Evolutionary conservation across 2,113 vertebrate genomes (phyloP), one percentile per base, ranked within the genome.

Genomic region (Poeciliopsis prolifica): DNA sequence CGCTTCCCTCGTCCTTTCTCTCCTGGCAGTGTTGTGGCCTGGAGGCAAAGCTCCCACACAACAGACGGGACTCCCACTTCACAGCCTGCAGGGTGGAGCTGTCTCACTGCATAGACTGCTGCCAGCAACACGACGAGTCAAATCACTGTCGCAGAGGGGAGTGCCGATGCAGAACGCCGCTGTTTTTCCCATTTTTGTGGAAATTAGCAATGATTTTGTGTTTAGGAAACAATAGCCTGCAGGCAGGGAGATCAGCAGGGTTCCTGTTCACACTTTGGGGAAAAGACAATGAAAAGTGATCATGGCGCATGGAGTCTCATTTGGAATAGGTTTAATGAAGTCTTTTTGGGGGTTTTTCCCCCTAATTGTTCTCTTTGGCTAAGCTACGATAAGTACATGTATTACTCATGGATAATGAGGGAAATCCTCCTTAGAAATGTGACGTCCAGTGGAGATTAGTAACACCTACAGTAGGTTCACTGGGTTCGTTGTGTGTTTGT

Each of bases 21-120:
- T 80, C 75, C 84, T 88, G 87, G 88, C 88, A 84, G 67, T 24
- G 75, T n/a, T 68, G 64, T 67, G 80, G 87, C 85, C 88, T 79
- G 85, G 82, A 89, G 89, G 89, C 89, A 86, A 79, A 77, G 86
- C 87, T 90, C 81, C 88, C 86, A 88, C 89, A 81, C 88, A 82
- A 91, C 91, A 92, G 91, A 92, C 86, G 91, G 91, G 89, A 81
- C 89, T 79, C 91, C 81, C 80, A 81, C 71, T 75, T 66, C 85
- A 89, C 91, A 92, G 89, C 89, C 91, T 88, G 91, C 86, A 89
- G 91, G 87, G 91, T 87, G 88, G 89, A 90, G 89, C 87, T 90
- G 87, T 86, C 74, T 86, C 77, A 44, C 82, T 74, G 75, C 70
- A 73, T 72, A 81, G 74, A 35, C 35, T 3, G 54, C 83, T 88